Evolutionary conservation across 2,113 vertebrate species (phyloP), one percentile per base, ranked within the genome.

Genomic region (Antechinus flavipes): DNA sequence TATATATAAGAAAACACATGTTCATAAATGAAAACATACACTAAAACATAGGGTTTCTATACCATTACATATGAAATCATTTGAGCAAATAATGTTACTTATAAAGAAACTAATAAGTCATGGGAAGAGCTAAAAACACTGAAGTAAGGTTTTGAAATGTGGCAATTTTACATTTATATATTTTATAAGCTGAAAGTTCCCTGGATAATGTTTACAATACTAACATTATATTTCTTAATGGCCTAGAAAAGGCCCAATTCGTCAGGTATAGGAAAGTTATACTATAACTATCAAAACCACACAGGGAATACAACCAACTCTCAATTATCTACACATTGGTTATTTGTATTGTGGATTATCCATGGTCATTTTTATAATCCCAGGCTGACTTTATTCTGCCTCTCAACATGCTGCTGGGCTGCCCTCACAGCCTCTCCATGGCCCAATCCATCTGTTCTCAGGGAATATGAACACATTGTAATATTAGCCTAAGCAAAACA

Each of bases 321-420:
- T 84, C 68, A 84, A 84, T 84, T 84, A 84, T 84, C 68, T 84
- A 84, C 68, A 84, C 68, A 42, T 42, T 84, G 68, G 68, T 42
- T 84, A 84, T 84, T 84, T 84, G 68, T 84, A 84, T 84, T 84
- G 68, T 84, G 68, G 68, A 84, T 84, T 84, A 84, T 84, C 68
- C 68, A 84, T 84, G 68, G 68, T 84, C 68, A 84, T 84, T 42
- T 84, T 84, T 84, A 84, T 84, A 84, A 84, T 84, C 68, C 68
- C 68, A 84, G n/a, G 68, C 68, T 84, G 68, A 84, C 68, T 84
- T 84, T 42, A 84, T 23, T 84, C 68, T 84, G 68, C 35, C n/a
- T 84, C 68, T 84, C 68, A 84, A 84, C 68, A 84, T 84, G 35
- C n/a, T 84, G 68, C 68, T 11, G 11, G 68, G 68, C 68, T 84